Evolutionary conservation across 2,113 vertebrate genomes (phyloP), one percentile per base, ranked within the genome.

Genomic region (Brachyhypopomus occidentalis): DNA sequence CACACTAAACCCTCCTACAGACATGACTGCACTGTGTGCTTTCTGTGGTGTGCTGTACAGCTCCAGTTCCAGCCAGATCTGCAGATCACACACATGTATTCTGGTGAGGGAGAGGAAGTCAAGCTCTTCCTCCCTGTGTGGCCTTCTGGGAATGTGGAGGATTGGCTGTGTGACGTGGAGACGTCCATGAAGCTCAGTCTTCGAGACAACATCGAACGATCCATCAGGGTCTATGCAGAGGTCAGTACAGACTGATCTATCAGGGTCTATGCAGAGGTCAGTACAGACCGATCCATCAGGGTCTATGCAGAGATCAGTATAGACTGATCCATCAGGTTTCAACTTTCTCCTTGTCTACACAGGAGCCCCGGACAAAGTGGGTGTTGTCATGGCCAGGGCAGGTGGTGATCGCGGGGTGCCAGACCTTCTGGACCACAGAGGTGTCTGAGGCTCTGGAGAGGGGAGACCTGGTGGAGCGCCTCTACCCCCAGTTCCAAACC

Each of bases 311-410:
- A 92, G 86, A 96, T 98, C 86, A 52, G 83, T 27, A 48, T 55
- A 4, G 27, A 22, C 52, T 19, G 60, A 12, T 16, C 22, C 11
- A 63, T 27, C 6, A 16, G 8, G 9, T 5, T 25, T 2, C 30
- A 30, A 30, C 30, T 30, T 72, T 58, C 25, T 45, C 19, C 20
- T 1, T 27, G 12, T 23, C 22, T 75, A 36, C 56, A 27, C 77
- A 94, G 93, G 56, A 87, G 84, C 84, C 90, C 74, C 95, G 94
- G 70, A 89, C 88, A 56, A 45, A 92, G 9, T 98, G 96, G 96
- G 96, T 98, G 81, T 90, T 97, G 78, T 91, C 88, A 0, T 98
- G 95, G 96, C 97, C 97, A 12, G 96, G 97, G n/a, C 97, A 98
- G 82, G 96, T 99, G 85, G 95, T 96, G 78, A 97, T 98, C n/a